Conservation (phyloP, 2,113 vertebrate species). For the Cynopterus brachyotis region DNA sequence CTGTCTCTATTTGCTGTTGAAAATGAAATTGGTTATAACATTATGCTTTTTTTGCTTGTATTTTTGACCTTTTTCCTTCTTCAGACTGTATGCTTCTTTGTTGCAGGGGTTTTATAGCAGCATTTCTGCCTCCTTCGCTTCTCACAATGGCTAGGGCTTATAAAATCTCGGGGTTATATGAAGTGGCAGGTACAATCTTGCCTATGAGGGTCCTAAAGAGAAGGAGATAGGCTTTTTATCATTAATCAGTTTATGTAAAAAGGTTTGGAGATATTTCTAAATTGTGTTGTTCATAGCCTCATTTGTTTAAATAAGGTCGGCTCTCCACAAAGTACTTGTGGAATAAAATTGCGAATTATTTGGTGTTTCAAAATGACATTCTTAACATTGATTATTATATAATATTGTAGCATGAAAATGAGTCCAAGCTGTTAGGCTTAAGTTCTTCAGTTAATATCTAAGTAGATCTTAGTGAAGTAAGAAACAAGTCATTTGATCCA, state of each 20-base stretch:
- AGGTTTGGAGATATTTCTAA: conserved; percentile 19
- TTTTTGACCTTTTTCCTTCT: background rate
- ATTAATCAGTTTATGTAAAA: background rate
- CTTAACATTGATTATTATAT: background rate
- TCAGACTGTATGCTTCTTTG: background rate
- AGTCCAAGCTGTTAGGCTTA: background rate
- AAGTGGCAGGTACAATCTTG: background rate
- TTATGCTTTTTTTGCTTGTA: background rate
- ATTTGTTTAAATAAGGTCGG: background rate
- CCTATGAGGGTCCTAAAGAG: background rate
- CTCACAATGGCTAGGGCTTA: background rate
- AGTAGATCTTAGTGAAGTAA: conserved; percentile 19
- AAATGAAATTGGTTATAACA: background rate
- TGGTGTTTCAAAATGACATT: background rate
- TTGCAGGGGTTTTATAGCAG: background rate
- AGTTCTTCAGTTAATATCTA: background rate
- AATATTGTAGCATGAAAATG: background rate
- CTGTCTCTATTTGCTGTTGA: conserved; percentile 4
- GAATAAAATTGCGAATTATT: background rate
- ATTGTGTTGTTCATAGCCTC: background rate
- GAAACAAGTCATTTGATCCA: background rate
- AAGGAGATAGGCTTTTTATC: background rate
- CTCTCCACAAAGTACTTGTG: background rate
- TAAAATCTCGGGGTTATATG: background rate
- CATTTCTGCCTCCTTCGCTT: background rate